A percentile compares a stretch with the other conserved stretches of the same genome.
Conservation (phyloP, 2,888 invertebrate genomes). For the Listrodromus nycthemerus region DNA sequence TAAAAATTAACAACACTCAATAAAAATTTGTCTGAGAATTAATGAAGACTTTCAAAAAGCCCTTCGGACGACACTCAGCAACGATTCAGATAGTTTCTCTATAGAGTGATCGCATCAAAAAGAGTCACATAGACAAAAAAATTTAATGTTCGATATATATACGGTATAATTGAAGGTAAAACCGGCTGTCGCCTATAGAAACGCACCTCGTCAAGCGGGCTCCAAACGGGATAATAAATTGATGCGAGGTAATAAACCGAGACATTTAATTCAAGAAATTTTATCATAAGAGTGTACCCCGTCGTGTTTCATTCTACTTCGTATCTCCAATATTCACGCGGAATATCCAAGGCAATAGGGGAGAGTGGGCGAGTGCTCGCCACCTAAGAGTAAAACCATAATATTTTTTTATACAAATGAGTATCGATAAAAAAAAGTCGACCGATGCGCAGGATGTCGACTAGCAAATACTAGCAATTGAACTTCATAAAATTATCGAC, state of each 20-base stretch:
- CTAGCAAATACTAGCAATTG: background rate
- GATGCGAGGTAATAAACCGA: constrained; percentile 65
- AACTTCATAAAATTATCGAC: background rate
- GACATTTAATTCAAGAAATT: constrained; percentile 63
- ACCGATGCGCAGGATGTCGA: background rate
- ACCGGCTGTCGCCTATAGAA: constrained; percentile 43
- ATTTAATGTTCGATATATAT: constrained; percentile 62
- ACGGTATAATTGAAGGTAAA: constrained; percentile 52
- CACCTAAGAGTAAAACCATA: background rate
- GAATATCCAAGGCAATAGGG: background rate
- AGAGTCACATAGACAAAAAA: constrained; percentile 52
- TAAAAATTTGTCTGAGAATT: too few species aligned
- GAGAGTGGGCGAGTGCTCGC: background rate
- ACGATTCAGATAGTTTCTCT: constrained; percentile 43
- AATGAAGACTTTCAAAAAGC: too few species aligned
- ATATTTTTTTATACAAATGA: background rate
- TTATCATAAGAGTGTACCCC: constrained; percentile 29
- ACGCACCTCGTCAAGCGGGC: constrained; percentile 60
- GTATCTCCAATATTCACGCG: constrained; percentile 12
- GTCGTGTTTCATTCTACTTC: constrained; percentile 11
- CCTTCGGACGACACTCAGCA: background rate
- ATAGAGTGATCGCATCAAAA: constrained; percentile 26
- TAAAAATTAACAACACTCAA: too few species aligned
- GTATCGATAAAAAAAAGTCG: background rate
- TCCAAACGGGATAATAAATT: constrained; percentile 67